Evolutionary conservation across 2,113 vertebrate genomes (phyloP).

Genomic region (Glaucomys volans): DNA sequence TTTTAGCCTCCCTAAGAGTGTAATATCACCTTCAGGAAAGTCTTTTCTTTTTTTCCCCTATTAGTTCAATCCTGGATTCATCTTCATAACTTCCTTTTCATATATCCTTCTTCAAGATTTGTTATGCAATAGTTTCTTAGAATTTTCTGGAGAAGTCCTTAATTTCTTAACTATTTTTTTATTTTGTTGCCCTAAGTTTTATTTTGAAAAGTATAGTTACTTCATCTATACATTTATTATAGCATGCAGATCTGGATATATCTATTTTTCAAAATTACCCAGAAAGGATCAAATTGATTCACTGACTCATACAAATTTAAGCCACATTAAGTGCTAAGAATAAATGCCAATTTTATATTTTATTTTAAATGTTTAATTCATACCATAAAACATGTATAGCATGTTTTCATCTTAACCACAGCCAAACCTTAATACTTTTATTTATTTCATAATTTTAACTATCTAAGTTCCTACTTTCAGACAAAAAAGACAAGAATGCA

Average conservation of each 20-base stretch:
- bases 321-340: neutral
- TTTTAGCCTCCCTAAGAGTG: conserved; percentile 1
- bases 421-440: neutral
- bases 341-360: conserved; percentile 29
- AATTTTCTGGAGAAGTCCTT: conserved; percentile 26
- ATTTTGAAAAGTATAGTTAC: conserved; percentile 14
- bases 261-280: conserved; percentile 10
- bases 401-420: conserved; percentile 34
- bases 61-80: conserved; percentile 8
- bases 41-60: neutral
- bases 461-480: conserved; percentile 82
- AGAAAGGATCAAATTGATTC: conserved; percentile 19
- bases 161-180: neutral
- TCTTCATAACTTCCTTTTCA: conserved; percentile 15
- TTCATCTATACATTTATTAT: conserved; percentile 16
- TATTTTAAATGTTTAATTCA: conserved; percentile 45
- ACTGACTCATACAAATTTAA: conserved; percentile 46
- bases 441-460: conserved; percentile 55
- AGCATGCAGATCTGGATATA: neutral
- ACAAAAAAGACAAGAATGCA: conserved; percentile 86
- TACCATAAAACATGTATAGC: neutral
- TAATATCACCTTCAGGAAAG: neutral
- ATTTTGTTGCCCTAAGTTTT: neutral
- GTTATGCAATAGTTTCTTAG: neutral
- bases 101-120: conserved; percentile 35